Conservation (phyloP, 2,888 invertebrate genomes). For the Patella depressa region DNA sequence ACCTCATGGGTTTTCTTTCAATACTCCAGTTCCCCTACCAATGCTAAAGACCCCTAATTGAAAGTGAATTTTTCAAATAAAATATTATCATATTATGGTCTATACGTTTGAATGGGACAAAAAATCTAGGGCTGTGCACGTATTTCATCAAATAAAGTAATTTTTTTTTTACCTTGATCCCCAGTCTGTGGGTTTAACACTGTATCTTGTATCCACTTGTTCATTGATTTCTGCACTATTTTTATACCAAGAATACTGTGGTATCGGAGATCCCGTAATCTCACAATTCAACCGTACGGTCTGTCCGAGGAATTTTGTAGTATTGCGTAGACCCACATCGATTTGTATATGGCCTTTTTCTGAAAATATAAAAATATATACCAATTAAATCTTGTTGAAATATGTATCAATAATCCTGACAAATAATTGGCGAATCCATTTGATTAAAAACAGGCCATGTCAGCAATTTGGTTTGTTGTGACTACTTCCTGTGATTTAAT, state of each 20-base stretch:
- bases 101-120: too few relatives aligned
- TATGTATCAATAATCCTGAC: too few relatives aligned
- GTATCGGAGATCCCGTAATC: constrained; percentile 77
- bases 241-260: constrained; percentile 78
- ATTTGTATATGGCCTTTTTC: constrained; percentile 52
- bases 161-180: constrained; percentile 60
- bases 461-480: too few relatives aligned
- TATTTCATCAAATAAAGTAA: not conserved
- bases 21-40: too few relatives aligned
- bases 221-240: constrained; percentile 75
- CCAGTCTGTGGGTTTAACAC: constrained; percentile 60
- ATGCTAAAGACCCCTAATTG: too few relatives aligned
- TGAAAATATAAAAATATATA: constrained; percentile 28
- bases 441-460: too few relatives aligned
- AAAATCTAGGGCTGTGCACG: not conserved
- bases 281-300: constrained; percentile 78
- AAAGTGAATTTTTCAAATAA: too few relatives aligned
- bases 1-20: too few relatives aligned
- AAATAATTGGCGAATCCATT: too few relatives aligned
- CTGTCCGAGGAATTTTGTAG: constrained; percentile 73
- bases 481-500: too few relatives aligned
- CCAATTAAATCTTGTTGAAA: too few relatives aligned
- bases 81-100: too few relatives aligned
- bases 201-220: constrained; percentile 72
- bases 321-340: constrained; percentile 55